Percentiles rank a stretch among this genome's conserved stretches.
These are phyloP conservation scores for Uloborus diversus DNA, from an alignment of 1,140 invertebrate genomes.

Conservation along the genomic window DNA sequence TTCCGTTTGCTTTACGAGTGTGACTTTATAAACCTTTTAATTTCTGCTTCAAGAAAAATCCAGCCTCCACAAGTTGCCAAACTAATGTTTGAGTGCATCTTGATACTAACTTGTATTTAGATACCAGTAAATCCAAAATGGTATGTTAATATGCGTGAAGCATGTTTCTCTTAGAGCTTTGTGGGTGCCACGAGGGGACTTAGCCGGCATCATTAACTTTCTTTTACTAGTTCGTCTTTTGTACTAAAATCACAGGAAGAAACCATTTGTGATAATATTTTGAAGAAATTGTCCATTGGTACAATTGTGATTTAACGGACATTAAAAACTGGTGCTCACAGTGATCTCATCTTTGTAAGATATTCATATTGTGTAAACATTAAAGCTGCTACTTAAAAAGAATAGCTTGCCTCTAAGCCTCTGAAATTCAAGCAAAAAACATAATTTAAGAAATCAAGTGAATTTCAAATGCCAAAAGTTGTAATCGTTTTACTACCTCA, in stretches of 20 bases:
- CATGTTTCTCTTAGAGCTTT: conserved; percentile 49
- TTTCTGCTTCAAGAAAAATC: not conserved
- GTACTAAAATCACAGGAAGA: conserved; percentile 16
- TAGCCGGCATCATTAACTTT: conserved; percentile 14
- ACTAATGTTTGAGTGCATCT: not conserved
- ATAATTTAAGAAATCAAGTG: not conserved
- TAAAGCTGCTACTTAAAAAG: conserved; percentile 5
- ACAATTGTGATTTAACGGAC: conserved; percentile 12
- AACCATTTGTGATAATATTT: conserved; percentile 33
- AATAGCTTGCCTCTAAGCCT: not conserved
- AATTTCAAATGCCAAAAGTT: not conserved
- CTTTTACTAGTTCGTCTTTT: conserved; percentile 41
- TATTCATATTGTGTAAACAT: conserved; percentile 16
- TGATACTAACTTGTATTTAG: not conserved
- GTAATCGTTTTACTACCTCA: not conserved
- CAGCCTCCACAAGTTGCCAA: not conserved
- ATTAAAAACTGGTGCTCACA: conserved; percentile 24
- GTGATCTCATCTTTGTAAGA: conserved; percentile 44
- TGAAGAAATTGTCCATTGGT: not conserved
- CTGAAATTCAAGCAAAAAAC: not conserved
- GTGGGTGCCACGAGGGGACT: conserved; percentile 30
- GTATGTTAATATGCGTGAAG: conserved; percentile 23
- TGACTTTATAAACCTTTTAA: not conserved
- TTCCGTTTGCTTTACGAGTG: conserved; percentile 4
- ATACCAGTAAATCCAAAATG: conserved; percentile 2